phyloP scores from a whole-genome alignment of 2,888 invertebrate genomes.

The Acleris holmiana region DNA sequence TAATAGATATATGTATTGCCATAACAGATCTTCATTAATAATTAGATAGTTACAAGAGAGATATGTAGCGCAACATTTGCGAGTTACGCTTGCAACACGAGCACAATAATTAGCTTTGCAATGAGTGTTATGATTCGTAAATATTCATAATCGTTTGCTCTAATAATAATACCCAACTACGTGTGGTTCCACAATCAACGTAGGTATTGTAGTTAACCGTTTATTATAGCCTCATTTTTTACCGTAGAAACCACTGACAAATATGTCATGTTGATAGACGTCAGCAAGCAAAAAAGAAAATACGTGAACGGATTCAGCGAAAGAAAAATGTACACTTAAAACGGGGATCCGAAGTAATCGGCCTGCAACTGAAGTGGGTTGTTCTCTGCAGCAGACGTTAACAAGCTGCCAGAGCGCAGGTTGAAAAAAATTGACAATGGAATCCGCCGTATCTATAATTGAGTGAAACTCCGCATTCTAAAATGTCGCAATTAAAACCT shows the following conservation, averaged over 20 bases:
- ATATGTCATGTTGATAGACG: constrained; percentile 6
- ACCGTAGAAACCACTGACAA: not conserved
- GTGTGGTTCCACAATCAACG: too few species aligned
- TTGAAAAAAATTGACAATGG: constrained; percentile 30
- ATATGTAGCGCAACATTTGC: not conserved
- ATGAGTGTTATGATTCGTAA: not conserved
- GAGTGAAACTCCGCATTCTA: constrained; percentile 29
- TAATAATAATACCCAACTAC: too few species aligned
- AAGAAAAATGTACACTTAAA: constrained; percentile 48
- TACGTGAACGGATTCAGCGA: constrained; percentile 30
- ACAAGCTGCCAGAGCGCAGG: constrained; percentile 58
- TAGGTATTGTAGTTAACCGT: too few species aligned
- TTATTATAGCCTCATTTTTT: not conserved
- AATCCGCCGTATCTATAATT: constrained; percentile 35
- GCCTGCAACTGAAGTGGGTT: constrained; percentile 64
- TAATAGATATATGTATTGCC: too few species aligned
- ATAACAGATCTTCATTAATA: too few species aligned
- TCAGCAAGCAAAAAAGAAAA: constrained; percentile 10
- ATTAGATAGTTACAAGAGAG: too few species aligned
- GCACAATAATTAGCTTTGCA: not conserved
- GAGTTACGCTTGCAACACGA: not conserved
- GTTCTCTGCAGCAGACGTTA: constrained; percentile 58
- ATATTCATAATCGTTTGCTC: not conserved
- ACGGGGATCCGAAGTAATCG: constrained; percentile 53
- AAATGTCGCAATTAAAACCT: constrained; percentile 33